A percentile compares a stretch with the other conserved stretches of the same genome.
Conservation (phyloP, 1,140 invertebrate species). For the Papilio dardanus region DNA sequence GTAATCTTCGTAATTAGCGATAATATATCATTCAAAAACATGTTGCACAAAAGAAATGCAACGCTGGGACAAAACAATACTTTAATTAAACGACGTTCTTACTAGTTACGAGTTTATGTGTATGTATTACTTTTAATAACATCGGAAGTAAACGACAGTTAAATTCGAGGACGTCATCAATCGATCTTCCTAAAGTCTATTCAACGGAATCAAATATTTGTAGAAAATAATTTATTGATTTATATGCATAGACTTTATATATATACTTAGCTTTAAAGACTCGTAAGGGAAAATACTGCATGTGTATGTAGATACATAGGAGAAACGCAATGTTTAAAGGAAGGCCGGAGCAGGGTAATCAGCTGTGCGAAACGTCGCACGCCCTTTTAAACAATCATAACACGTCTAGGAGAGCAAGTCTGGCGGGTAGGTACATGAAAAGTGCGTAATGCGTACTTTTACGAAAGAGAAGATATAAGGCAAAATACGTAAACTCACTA, state of each 20-base stretch:
- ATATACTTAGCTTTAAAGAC: neutral
- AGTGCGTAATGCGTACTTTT: constrained; percentile 15
- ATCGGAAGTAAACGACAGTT: no score
- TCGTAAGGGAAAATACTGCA: neutral
- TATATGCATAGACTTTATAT: neutral
- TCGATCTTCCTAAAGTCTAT: neutral
- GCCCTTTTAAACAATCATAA: constrained; percentile 27
- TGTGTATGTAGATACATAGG: neutral
- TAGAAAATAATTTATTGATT: neutral
- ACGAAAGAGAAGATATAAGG: neutral
- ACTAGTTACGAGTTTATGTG: no score
- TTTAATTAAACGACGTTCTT: no score
- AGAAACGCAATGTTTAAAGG: constrained; percentile 2
- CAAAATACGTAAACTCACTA: neutral
- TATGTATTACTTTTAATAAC: no score
- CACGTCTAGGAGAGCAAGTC: constrained; percentile 18
- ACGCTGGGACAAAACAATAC: neutral
- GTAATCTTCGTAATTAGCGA: constrained; percentile 4
- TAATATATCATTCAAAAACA: neutral
- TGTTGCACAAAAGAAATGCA: neutral
- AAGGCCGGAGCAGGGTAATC: constrained; percentile 12
- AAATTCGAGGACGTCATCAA: neutral
- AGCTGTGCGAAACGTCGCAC: neutral
- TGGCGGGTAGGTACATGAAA: neutral
- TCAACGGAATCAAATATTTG: neutral